Percentiles rank a stretch among this genome's conserved stretches.
Conservation (phyloP, 2,888 invertebrate genomes). For the Plusia festucae region DNA sequence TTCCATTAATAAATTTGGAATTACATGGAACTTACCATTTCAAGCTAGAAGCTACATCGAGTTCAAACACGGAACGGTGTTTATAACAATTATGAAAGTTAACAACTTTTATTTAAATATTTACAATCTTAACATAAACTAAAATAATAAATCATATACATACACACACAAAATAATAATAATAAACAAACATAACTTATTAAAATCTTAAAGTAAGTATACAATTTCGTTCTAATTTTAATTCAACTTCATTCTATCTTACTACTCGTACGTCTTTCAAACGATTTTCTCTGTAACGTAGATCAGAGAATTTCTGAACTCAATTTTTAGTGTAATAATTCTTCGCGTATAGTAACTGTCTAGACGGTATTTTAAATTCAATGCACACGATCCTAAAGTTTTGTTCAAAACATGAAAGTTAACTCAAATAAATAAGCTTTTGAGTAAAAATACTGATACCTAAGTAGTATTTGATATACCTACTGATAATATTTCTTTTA, state of each 20-base stretch:
- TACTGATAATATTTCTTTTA: neutral
- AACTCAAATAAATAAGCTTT: constrained; percentile 1
- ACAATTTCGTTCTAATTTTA: neutral
- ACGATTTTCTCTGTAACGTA: neutral
- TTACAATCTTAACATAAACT: too few species aligned
- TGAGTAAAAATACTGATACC: too few species aligned
- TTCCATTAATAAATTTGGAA: constrained; percentile 38
- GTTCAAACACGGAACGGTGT: neutral
- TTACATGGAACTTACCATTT: constrained; percentile 12
- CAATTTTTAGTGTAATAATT: constrained; percentile 27
- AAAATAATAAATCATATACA: too few species aligned
- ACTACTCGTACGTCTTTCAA: neutral
- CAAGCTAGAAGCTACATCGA: neutral
- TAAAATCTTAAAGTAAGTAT: constrained; percentile 1
- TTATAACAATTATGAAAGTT: too few species aligned
- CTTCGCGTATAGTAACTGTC: constrained; percentile 45
- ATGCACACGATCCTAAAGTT: constrained; percentile 37
- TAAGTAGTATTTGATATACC: too few species aligned
- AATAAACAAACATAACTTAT: too few species aligned
- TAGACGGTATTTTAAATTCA: constrained; percentile 52
- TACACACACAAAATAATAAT: too few species aligned
- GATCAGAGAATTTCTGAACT: constrained; percentile 11
- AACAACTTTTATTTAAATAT: too few species aligned
- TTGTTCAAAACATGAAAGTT: constrained; percentile 12
- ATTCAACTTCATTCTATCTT: neutral